Evolutionary conservation across 35 echinoderm and acorn worm genomes (phyloP).

Genomic region (Patiria miniata): DNA sequence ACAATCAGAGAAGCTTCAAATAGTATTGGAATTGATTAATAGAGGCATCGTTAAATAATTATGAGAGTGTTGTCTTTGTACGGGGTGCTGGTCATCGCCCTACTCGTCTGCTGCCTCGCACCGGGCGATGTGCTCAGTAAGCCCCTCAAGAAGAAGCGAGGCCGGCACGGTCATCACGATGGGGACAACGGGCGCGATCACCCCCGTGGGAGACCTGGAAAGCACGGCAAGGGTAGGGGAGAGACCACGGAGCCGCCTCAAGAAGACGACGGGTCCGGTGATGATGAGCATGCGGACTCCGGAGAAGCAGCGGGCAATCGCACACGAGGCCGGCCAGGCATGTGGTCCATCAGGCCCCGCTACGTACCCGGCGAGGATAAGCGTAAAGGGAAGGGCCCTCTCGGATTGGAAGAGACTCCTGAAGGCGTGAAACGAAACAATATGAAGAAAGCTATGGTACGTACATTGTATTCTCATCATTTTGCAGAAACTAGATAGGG

Average conservation of each 20-base stretch:
- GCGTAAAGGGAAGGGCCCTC: not conserved
- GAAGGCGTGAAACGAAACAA: not conserved
- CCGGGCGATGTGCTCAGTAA: conserved; percentile 15
- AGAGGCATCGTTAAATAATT: not conserved
- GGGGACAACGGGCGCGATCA: not conserved
- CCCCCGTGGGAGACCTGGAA: not conserved
- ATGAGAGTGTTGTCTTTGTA: conserved; percentile 17
- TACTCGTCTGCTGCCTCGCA: not conserved
- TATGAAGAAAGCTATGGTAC: not conserved
- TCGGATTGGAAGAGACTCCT: not conserved
- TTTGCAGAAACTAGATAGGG: too few relatives aligned
- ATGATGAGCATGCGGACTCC: not conserved
- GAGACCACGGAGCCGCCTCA: not conserved
- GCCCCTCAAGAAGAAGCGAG: conserved; percentile 1
- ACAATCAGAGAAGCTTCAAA: too few relatives aligned
- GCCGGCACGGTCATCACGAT: not conserved
- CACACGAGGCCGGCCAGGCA: not conserved
- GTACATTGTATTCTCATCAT: not conserved
- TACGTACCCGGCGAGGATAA: not conserved
- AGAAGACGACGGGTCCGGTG: not conserved
- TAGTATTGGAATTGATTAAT: too few relatives aligned
- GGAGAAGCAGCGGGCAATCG: not conserved
- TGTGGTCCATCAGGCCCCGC: not conserved
- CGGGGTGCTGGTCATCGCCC: not conserved
- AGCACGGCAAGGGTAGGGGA: not conserved